Evolutionary conservation across 1,140 invertebrate genomes (phyloP).

Genomic region (Drosophila melanogaster): DNA sequence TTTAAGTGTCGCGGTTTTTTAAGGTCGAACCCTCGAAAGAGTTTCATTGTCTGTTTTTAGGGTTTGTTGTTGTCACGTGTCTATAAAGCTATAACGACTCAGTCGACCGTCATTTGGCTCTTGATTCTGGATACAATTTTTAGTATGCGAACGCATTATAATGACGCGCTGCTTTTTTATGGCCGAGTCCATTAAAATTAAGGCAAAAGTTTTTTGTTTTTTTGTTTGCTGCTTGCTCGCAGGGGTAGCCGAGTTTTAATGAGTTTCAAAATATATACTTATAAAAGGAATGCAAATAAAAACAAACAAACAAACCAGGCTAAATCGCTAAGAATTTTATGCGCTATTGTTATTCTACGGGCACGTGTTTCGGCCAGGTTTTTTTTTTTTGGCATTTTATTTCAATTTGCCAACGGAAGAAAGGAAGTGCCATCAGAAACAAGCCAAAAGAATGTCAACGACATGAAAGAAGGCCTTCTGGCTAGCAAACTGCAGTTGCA

Average conservation of each 20-base stretch:
- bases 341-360: slow-evolving; percentile 47
- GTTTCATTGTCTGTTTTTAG: slow-evolving; percentile 71
- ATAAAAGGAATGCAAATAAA: slow-evolving; percentile 57
- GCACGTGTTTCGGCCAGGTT: slow-evolving; percentile 45
- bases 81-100: slow-evolving; percentile 59
- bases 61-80: slow-evolving; percentile 76
- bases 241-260: slow-evolving; percentile 55
- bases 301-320: slow-evolving; percentile 36
- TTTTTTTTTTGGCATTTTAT: slow-evolving; percentile 25
- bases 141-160: slow-evolving; percentile 80
- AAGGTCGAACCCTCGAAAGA: slow-evolving; percentile 39
- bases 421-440: slow-evolving; percentile 33
- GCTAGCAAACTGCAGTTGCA: slow-evolving; percentile 12
- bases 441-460: slow-evolving; percentile 54
- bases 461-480: slow-evolving; percentile 32
- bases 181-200: slow-evolving; percentile 78
- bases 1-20: slow-evolving; percentile 72
- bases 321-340: slow-evolving; percentile 43
- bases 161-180: slow-evolving; percentile 71
- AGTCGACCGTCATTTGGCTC: slow-evolving; percentile 49
- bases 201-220: slow-evolving; percentile 70
- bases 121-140: slow-evolving; percentile 72
- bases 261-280: slow-evolving; percentile 60
- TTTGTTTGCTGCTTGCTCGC: background rate
- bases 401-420: slow-evolving; percentile 70